phyloP scores from a whole-genome alignment of 2,797 vertebrate species.

The Smutsia gigantea region DNA sequence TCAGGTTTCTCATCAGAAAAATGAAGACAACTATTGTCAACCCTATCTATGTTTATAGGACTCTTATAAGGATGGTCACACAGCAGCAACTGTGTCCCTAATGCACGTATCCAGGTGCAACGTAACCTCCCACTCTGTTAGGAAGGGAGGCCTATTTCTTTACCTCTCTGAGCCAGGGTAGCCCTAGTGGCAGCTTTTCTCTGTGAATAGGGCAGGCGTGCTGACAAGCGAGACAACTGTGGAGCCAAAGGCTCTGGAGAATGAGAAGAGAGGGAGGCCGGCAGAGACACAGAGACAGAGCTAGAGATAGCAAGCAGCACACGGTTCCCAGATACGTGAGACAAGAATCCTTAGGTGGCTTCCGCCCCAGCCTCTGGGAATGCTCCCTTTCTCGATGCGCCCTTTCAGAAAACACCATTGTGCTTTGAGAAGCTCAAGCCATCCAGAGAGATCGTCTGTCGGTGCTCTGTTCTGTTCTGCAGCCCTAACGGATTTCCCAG shows the following conservation, averaged over 20 bases:
- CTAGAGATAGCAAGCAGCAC: accelerated
- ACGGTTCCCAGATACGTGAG: not conserved
- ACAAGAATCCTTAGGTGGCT: not conserved
- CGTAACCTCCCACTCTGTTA: not conserved
- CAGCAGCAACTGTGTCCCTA: not conserved
- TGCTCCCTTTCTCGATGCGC: not conserved
- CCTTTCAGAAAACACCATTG: not conserved
- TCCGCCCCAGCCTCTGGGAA: not conserved
- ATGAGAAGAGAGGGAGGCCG: not conserved
- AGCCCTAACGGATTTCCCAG: not conserved
- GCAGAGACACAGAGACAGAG: too few species aligned
- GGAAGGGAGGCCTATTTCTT: not conserved
- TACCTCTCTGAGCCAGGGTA: not conserved
- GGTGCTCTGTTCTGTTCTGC: not conserved
- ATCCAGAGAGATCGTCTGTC: not conserved
- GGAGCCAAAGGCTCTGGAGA: not conserved
- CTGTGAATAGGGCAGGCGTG: not conserved
- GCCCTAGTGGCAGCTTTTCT: not conserved
- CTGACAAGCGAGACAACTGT: not conserved
- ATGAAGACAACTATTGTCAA: not conserved
- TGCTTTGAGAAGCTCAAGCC: not conserved
- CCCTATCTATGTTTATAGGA: not conserved
- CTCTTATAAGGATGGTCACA: not conserved
- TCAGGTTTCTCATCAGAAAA: not conserved
- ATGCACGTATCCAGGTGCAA: not conserved